Evolutionary conservation across 2,113 vertebrate genomes (phyloP).

Genomic region (Chelonoidis abingdonii): DNA sequence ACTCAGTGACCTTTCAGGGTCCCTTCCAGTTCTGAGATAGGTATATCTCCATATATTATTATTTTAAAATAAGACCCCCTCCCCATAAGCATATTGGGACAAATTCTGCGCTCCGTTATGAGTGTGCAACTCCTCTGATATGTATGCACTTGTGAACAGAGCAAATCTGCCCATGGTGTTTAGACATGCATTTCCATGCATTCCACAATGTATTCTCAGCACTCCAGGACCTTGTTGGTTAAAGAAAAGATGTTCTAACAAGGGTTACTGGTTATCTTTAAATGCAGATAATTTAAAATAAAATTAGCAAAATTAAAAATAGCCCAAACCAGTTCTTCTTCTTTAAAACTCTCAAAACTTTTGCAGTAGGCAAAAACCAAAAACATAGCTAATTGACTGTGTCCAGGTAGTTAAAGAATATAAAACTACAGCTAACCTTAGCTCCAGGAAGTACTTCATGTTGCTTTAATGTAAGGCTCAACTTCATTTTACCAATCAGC

Average conservation of each 20-base stretch:
- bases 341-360: background rate
- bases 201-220: background rate
- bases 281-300: background rate
- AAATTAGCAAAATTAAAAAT: background rate
- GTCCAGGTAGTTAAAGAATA: slow-evolving; percentile 11
- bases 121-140: background rate
- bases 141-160: background rate
- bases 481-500: slow-evolving; percentile 88
- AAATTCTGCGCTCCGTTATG: background rate
- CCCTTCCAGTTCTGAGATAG: too few relatives aligned
- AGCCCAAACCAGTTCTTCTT: background rate
- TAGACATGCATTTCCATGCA: background rate
- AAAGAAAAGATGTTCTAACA: background rate
- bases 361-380: background rate
- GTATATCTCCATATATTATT: too few relatives aligned
- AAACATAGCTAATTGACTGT: background rate
- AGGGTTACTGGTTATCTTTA: background rate
- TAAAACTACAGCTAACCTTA: slow-evolving; percentile 82
- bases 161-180: background rate
- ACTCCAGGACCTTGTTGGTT: background rate
- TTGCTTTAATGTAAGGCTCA: slow-evolving; percentile 94
- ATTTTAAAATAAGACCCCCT: background rate
- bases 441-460: slow-evolving; percentile 94
- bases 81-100: background rate
- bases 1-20: too few relatives aligned